Evolutionary conservation across 2,797 vertebrate species (phyloP).

Genomic region (Morelia viridis): DNA sequence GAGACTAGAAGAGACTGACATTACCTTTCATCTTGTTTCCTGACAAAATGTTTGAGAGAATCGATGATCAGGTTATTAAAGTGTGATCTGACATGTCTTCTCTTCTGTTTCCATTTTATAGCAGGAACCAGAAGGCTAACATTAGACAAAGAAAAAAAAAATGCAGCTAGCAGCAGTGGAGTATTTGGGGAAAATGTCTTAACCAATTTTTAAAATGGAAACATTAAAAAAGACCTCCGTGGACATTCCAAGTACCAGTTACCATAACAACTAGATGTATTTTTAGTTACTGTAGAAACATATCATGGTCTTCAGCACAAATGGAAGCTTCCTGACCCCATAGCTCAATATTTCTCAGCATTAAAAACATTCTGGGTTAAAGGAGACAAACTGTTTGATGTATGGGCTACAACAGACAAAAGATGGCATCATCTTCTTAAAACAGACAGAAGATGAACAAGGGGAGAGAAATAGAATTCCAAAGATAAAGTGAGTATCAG

Average conservation of each 20-base stretch:
- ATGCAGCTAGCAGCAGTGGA: constrained; percentile 15
- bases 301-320: constrained; percentile 39
- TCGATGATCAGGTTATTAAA: constrained; percentile 1
- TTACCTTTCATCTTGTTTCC: background rate
- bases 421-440: too few species aligned
- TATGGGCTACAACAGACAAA: background rate
- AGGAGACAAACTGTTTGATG: background rate
- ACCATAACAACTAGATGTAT: constrained; percentile 63
- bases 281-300: constrained; percentile 57
- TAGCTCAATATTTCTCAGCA: background rate
- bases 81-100: background rate
- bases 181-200: constrained; percentile 18
- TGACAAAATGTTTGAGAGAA: background rate
- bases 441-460: background rate
- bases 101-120: background rate
- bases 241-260: constrained; percentile 48
- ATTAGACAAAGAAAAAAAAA: constrained; percentile 19
- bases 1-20: background rate
- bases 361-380: background rate
- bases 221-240: constrained; percentile 30
- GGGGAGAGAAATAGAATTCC: background rate
- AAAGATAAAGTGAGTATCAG: background rate
- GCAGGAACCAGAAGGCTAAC: constrained; percentile 8
- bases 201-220: constrained; percentile 48
- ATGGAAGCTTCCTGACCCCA: constrained; percentile 15